These are phyloP conservation scores for Hycleus cichorii DNA, from an alignment of 1,140 invertebrate species.

Conservation along the genomic window DNA sequence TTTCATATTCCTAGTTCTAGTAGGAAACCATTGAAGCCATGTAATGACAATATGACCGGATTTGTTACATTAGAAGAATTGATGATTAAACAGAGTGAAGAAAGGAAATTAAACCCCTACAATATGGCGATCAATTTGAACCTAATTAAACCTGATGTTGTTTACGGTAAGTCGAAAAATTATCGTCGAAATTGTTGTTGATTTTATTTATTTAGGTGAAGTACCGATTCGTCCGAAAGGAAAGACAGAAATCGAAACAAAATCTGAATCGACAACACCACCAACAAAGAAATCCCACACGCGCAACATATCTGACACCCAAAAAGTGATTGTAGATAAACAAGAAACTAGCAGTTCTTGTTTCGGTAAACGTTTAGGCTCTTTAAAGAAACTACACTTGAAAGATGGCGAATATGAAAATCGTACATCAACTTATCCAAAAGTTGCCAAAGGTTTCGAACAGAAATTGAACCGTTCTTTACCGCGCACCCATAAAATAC, in stretches of 20 bases:
- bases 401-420: constrained; percentile 21
- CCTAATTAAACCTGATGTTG: constrained; percentile 48
- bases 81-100: constrained; percentile 65
- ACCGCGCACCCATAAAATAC: constrained; percentile 33
- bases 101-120: constrained; percentile 44
- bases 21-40: constrained; percentile 24
- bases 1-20: constrained; percentile 22
- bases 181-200: background rate
- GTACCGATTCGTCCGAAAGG: constrained; percentile 32
- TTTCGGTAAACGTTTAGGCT: constrained; percentile 39
- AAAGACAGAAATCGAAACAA: constrained; percentile 19
- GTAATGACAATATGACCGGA: constrained; percentile 36
- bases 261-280: background rate
- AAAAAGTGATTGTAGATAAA: constrained; percentile 18
- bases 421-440: constrained; percentile 34
- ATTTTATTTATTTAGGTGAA: constrained; percentile 26
- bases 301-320: constrained; percentile 3
- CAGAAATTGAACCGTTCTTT: constrained; percentile 31
- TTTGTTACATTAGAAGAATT: constrained; percentile 64
- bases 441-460: constrained; percentile 29
- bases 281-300: constrained; percentile 6
- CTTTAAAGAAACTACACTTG: constrained; percentile 32
- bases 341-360: constrained; percentile 35
- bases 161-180: constrained; percentile 41
- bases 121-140: constrained; percentile 48